Evolutionary conservation across 2,888 invertebrate genomes (phyloP), one percentile per base, ranked within the genome.

Genomic region (Seladonia tumulorum): DNA sequence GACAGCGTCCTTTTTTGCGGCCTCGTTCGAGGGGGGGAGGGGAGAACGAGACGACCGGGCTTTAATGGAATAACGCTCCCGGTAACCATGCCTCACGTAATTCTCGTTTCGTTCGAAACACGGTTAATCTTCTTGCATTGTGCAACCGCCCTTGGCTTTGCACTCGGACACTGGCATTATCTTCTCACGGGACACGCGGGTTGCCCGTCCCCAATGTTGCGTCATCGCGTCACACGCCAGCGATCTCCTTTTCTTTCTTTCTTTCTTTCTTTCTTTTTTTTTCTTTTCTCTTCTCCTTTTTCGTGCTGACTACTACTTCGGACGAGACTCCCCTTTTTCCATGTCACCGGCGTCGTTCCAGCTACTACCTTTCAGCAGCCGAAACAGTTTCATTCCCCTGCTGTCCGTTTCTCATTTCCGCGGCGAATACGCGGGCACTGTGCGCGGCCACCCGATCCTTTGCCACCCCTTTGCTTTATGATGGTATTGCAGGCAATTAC

Each of bases 121-220:
- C 57, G 73, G 47, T 70, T 77, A 77, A 77, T 78, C 57, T 29
- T 70, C 42, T 70, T 14, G 76, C 49, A 76, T 81, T 74, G 88
- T 45, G 57, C 79, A 53, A 70, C 25, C 74, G 79, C 49, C 87
- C 81, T 86, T 86, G 86, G 53, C 92, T 91, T 92, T 91, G 89
- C 91, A 86, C 88, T 87, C 85, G 92, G 92, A 90, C 91, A 92
- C 89, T 92, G 92, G 91, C 92, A 92, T 91, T 90, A 91, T 89
- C 92, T 85, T 88, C 85, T 70, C 88, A 83, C 90, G 86, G 87
- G 90, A 85, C 87, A 87, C 87, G 83, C 87, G 83, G 87, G 86
- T 85, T 85, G 83, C 84, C 86, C 75, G 83, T 82, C 74, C 68
- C 35, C 77, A 60, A 66, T 81, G 25, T 89, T 90, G 82, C 90